phyloP scores from a whole-genome alignment of 2,888 invertebrate genomes.

The Watsonalla cultraria region DNA sequence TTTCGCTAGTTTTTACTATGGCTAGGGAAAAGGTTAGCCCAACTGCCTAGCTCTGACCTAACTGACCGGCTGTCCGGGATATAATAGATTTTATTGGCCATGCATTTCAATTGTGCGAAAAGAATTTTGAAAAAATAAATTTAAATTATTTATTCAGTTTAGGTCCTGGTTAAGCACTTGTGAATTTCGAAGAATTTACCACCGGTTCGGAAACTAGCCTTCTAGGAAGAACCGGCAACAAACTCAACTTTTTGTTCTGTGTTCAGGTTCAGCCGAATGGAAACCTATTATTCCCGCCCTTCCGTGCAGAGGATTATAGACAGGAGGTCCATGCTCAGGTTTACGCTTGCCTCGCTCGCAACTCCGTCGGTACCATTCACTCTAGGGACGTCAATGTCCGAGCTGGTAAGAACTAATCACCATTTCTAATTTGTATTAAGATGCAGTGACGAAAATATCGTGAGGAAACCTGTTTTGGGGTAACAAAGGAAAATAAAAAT shows the following conservation, averaged over 20 bases:
- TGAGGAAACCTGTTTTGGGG: not conserved
- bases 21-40: too few species aligned
- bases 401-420: constrained; percentile 85
- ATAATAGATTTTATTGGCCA: too few species aligned
- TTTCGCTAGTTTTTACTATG: too few species aligned
- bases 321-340: constrained; percentile 97
- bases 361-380: constrained; percentile 92
- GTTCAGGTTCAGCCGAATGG: constrained; percentile 90
- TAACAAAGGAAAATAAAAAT: too few species aligned
- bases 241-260: constrained; percentile 1
- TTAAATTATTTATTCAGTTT: not conserved
- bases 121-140: not conserved
- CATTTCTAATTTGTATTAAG: not conserved
- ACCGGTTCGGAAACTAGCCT: too few species aligned
- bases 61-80: too few species aligned
- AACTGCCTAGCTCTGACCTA: too few species aligned
- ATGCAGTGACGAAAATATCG: not conserved
- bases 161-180: too few species aligned
- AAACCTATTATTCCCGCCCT: constrained; percentile 95
- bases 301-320: constrained; percentile 94
- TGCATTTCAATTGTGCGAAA: too few species aligned
- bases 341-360: constrained; percentile 94
- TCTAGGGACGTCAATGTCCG: constrained; percentile 95
- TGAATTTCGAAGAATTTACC: too few species aligned
- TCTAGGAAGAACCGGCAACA: too few species aligned